phyloP scores from a whole-genome alignment of 1,140 invertebrate species.

The Chrysopa pallens region DNA sequence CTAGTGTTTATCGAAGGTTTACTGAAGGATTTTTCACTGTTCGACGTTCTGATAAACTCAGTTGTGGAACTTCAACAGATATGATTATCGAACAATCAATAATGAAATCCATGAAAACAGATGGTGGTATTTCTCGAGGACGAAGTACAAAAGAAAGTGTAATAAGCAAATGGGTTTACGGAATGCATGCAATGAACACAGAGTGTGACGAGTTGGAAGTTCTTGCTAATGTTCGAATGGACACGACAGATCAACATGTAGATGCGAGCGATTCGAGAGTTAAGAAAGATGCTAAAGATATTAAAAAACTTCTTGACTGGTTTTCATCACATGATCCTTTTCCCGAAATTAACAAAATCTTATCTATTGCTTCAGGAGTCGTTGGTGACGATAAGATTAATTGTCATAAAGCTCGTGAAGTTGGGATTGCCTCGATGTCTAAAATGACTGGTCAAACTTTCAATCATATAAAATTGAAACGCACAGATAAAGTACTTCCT shows the following conservation, averaged over 20 bases:
- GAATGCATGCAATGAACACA: no score
- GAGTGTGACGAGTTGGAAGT: no score
- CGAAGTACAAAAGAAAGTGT: conserved; percentile 18
- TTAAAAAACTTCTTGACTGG: conserved; percentile 18
- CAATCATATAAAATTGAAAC: no score
- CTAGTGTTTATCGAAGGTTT: conserved; percentile 19
- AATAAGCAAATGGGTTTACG: no score
- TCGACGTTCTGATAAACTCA: conserved; percentile 23
- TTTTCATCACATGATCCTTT: conserved; percentile 18
- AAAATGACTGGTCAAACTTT: no score
- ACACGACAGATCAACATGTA: no score
- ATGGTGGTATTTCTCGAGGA: no score
- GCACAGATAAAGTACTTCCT: no score
- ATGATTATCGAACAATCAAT: conserved; percentile 23
- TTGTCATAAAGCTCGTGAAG: conserved; percentile 20
- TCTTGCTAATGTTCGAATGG: no score
- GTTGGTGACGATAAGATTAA: conserved; percentile 19
- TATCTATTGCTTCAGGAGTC: conserved; percentile 20
- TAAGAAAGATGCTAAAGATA: conserved; percentile 18
- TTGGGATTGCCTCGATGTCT: conserved; percentile 13
- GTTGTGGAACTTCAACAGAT: conserved; percentile 20
- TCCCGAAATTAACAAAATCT: conserved; percentile 10
- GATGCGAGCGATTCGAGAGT: conserved; percentile 19
- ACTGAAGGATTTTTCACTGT: no score
- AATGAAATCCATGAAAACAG: no score